These are phyloP conservation scores for Loriculus beryllinus DNA, from an alignment of 2,797 vertebrate species.

Conservation along the genomic window DNA sequence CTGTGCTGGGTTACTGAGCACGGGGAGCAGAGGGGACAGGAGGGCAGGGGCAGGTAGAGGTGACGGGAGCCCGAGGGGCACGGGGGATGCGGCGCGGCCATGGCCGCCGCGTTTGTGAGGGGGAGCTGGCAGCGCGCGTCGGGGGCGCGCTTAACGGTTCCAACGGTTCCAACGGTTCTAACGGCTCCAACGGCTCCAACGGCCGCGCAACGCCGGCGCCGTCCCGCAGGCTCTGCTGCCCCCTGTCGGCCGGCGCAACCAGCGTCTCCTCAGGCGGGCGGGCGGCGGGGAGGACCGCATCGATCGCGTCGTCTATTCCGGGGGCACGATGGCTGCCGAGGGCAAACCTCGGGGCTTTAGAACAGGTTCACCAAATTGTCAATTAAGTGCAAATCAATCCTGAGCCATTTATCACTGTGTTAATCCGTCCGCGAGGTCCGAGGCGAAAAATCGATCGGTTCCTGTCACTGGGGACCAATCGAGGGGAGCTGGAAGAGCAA, in stretches of 20 bases:
- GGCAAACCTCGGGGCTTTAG: slow-evolving; percentile 68
- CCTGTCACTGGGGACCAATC: slow-evolving; percentile 75
- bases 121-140: background rate
- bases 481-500: slow-evolving; percentile 68
- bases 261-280: background rate
- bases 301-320: slow-evolving; percentile 79
- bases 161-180: background rate
- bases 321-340: slow-evolving; percentile 65
- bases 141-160: background rate
- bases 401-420: slow-evolving; percentile 86
- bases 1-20: background rate
- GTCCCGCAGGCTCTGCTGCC: slow-evolving; percentile 73
- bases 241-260: slow-evolving; percentile 67
- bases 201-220: background rate
- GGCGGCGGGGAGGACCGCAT: slow-evolving; percentile 65
- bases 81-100: background rate
- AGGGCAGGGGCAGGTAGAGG: background rate
- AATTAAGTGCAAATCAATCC: slow-evolving; percentile 98
- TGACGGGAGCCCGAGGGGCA: background rate
- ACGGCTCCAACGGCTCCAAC: background rate
- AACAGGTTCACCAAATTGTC: slow-evolving; percentile 93
- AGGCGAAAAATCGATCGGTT: slow-evolving; percentile 71
- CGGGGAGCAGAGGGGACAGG: accelerated
- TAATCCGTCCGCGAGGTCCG: slow-evolving; percentile 63
- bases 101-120: background rate